A percentile compares a stretch with the other conserved stretches of the same genome.
Evolutionary conservation across 2,888 invertebrate species (phyloP).

Genomic region (Sphinx pinastri): DNA sequence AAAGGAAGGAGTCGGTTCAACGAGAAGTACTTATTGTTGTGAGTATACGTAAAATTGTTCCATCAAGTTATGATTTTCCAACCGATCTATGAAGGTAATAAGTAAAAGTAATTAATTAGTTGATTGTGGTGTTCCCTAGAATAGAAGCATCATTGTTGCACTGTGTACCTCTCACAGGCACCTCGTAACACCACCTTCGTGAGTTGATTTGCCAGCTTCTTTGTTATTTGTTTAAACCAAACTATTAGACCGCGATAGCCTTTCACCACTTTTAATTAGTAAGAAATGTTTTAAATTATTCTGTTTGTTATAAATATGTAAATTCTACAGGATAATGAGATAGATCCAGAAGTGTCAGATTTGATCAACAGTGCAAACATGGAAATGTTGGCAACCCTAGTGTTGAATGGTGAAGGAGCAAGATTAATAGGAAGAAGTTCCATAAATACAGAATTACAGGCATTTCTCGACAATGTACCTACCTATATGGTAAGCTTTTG

Average conservation of each 20-base stretch:
- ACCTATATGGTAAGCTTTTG: constrained; percentile 87
- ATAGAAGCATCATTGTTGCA: constrained; percentile 76
- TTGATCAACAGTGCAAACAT: constrained; percentile 91
- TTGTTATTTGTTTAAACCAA: constrained; percentile 63
- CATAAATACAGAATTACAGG: constrained; percentile 90
- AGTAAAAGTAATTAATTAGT: constrained; percentile 58
- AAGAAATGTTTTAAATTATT: background rate
- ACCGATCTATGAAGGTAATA: constrained; percentile 71
- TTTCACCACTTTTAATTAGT: constrained; percentile 36
- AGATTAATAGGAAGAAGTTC: constrained; percentile 88
- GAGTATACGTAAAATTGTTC: constrained; percentile 66
- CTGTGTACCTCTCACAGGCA: constrained; percentile 73
- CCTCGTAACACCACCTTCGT: constrained; percentile 72
- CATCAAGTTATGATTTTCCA: constrained; percentile 60
- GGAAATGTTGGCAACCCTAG: constrained; percentile 94
- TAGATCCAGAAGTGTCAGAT: constrained; percentile 86
- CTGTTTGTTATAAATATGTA: constrained; percentile 11
- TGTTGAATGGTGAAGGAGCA: constrained; percentile 94
- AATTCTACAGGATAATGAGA: constrained; percentile 73
- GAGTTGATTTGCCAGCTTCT: constrained; percentile 80
- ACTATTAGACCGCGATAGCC: constrained; percentile 62
- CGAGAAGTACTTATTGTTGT: constrained; percentile 74
- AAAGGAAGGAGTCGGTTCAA: constrained; percentile 67
- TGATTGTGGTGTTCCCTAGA: constrained; percentile 79
- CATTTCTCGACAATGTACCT: constrained; percentile 94